Percentiles rank a stretch among this genome's conserved stretches.
These are phyloP conservation scores for Dermolepida albohirtum DNA, from an alignment of 2,888 invertebrate species.

Conservation along the genomic window DNA sequence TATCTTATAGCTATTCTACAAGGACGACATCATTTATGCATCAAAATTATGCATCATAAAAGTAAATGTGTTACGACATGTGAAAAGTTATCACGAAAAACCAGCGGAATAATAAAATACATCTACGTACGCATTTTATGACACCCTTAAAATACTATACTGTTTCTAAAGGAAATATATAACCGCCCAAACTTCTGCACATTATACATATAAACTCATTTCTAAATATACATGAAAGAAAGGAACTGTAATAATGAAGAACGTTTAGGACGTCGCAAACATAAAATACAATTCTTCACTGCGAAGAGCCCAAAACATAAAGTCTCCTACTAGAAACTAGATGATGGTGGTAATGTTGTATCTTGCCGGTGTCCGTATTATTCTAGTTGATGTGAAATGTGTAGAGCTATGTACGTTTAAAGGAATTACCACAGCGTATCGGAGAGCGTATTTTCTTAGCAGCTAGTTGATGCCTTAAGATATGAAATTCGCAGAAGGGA, in stretches of 20 bases:
- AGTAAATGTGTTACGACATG: conserved; percentile 26
- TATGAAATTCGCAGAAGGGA: conserved; percentile 21
- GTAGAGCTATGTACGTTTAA: neutral
- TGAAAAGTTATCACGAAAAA: conserved; percentile 26
- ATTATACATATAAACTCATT: conserved; percentile 16
- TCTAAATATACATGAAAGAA: conserved; percentile 25
- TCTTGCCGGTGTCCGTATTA: neutral
- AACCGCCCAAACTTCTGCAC: conserved; percentile 24
- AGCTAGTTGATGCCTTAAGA: conserved; percentile 22
- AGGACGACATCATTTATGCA: neutral
- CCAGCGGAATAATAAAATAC: conserved; percentile 24
- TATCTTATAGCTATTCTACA: no score
- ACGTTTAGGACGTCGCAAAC: conserved; percentile 29
- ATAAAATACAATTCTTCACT: conserved; percentile 34
- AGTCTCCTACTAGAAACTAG: conserved; percentile 3
- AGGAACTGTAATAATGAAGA: conserved; percentile 22
- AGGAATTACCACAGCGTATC: conserved; percentile 25
- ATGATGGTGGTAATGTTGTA: neutral
- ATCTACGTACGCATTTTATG: conserved; percentile 23
- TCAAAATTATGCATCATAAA: conserved; percentile 25
- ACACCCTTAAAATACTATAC: conserved; percentile 12
- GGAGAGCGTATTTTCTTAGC: conserved; percentile 26
- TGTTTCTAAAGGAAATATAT: conserved; percentile 18
- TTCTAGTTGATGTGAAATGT: conserved; percentile 10
- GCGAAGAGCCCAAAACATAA: conserved; percentile 26